phyloP scores from a whole-genome alignment of 2,113 vertebrate species.

The Saimiri boliviensis region DNA sequence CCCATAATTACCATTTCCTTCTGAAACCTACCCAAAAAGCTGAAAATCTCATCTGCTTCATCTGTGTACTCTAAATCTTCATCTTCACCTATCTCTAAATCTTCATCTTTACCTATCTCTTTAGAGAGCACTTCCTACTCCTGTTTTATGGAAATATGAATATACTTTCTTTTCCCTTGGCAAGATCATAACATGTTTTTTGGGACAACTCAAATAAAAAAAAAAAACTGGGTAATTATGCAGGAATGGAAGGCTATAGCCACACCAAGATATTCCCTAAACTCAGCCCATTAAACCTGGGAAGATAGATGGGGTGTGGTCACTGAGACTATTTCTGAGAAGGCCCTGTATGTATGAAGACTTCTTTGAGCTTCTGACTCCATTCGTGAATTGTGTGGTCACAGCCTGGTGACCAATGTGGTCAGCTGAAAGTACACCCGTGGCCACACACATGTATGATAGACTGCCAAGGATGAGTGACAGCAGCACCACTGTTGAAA shows the following conservation, averaged over 20 bases:
- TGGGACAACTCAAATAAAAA: neutral
- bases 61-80: neutral
- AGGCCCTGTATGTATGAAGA: slow-evolving; percentile 52
- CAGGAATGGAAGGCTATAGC: neutral
- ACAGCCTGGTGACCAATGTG: slow-evolving; percentile 35
- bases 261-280: slow-evolving; percentile 36
- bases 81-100: neutral
- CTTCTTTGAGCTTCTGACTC: slow-evolving; percentile 43
- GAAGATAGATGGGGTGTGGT: slow-evolving; percentile 35
- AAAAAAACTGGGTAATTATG: neutral
- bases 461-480: slow-evolving; percentile 48
- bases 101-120: neutral
- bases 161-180: neutral
- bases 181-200: neutral
- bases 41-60: neutral
- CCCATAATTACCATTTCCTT: neutral
- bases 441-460: slow-evolving; percentile 35
- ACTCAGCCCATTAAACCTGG: neutral
- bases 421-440: neutral
- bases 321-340: slow-evolving; percentile 42
- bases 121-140: neutral
- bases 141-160: neutral
- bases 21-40: neutral
- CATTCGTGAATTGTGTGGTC: slow-evolving; percentile 57
- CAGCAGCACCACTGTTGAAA: slow-evolving; percentile 44